Percentiles rank a stretch among this genome's conserved stretches.
These are phyloP conservation scores for Pseudotriccus pelzelni DNA, from an alignment of 2,797 vertebrate genomes.

Conservation along the genomic window DNA sequence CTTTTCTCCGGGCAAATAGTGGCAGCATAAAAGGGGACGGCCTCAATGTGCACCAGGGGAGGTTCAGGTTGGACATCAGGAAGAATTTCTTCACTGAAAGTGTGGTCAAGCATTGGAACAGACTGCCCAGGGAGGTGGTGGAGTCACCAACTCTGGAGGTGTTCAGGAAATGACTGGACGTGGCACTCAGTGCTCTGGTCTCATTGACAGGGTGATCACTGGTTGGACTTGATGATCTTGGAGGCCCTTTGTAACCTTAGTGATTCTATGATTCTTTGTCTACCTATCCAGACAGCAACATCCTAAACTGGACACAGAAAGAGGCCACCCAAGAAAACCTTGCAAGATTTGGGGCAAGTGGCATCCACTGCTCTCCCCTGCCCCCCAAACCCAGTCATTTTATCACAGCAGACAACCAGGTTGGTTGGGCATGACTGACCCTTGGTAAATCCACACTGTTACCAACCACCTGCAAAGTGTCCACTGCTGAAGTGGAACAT, in stretches of 20 bases:
- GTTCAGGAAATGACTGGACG: neutral
- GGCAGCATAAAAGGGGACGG: neutral
- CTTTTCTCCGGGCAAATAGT: neutral
- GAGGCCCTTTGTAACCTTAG: neutral
- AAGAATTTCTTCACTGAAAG: neutral
- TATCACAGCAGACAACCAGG: neutral
- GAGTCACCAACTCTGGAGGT: neutral
- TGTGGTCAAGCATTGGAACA: neutral
- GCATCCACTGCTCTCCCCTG: neutral
- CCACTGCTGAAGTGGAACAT: neutral
- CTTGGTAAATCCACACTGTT: neutral
- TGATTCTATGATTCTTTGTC: neutral
- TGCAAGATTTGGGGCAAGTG: neutral
- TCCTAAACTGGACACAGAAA: neutral
- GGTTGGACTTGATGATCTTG: neutral
- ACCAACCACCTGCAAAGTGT: neutral
- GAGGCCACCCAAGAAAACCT: neutral
- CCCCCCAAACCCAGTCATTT: neutral
- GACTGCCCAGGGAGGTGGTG: neutral
- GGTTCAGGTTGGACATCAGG: neutral
- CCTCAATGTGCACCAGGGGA: neutral
- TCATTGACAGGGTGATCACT: too few relatives aligned
- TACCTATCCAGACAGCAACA: neutral
- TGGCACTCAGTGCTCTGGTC: neutral
- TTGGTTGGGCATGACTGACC: neutral